Evolutionary conservation across 2,888 invertebrate species (phyloP).

Genomic region (Didymodactylos carnosus): DNA sequence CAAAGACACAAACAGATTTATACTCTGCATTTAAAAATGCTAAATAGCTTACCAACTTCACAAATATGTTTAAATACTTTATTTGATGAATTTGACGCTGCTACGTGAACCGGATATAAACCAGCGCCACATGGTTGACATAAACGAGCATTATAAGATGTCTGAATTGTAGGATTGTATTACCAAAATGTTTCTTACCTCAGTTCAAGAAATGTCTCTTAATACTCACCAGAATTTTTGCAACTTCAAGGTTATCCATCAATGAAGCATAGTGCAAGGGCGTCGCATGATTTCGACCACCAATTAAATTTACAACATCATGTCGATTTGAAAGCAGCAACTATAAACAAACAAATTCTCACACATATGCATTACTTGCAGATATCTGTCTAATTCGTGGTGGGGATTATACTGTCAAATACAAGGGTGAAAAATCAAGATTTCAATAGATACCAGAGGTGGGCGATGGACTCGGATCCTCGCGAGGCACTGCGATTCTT

Average conservation of each 20-base stretch:
- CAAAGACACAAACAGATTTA: too few relatives aligned
- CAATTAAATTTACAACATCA: neutral
- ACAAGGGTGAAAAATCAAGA: too few relatives aligned
- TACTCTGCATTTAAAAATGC: neutral
- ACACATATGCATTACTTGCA: too few relatives aligned
- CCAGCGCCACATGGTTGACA: conserved; percentile 3
- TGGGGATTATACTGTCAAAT: too few relatives aligned
- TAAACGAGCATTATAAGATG: conserved; percentile 1
- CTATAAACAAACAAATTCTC: neutral
- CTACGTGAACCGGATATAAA: conserved; percentile 6
- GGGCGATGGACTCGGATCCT: too few relatives aligned
- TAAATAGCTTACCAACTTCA: neutral
- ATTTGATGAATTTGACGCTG: conserved; percentile 2
- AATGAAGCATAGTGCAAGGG: conserved; percentile 6
- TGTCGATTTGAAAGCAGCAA: neutral
- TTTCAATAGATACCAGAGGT: too few relatives aligned
- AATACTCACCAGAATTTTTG: neutral
- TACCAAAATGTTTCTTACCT: too few relatives aligned
- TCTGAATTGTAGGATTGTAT: too few relatives aligned
- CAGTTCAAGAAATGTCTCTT: neutral
- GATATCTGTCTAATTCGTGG: too few relatives aligned
- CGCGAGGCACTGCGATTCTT: too few relatives aligned
- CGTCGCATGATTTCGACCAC: conserved; percentile 2
- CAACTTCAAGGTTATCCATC: conserved; percentile 7
- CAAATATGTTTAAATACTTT: conserved; percentile 2